phyloP scores from a whole-genome alignment of 2,888 invertebrate species.

The Dryococelus australis region DNA sequence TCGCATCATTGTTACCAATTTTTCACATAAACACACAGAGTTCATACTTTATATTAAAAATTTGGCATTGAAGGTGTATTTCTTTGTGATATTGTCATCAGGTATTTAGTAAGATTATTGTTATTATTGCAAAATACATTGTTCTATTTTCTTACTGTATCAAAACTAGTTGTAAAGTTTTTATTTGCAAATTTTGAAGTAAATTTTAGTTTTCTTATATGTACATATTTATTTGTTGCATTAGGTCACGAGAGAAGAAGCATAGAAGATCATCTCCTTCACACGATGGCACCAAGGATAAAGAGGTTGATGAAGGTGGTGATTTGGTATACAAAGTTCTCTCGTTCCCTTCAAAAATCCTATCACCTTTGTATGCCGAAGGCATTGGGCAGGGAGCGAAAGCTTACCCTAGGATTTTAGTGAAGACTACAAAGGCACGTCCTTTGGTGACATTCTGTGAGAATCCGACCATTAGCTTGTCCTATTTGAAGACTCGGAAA shows the following conservation, averaged over 20 bases:
- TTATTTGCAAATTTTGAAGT: neutral
- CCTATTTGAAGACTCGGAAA: constrained; percentile 32
- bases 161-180: neutral
- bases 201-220: neutral
- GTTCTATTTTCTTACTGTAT: no score
- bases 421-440: constrained; percentile 38
- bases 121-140: neutral
- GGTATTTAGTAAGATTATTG: neutral
- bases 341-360: constrained; percentile 36
- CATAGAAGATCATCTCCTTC: constrained; percentile 30
- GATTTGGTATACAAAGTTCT: constrained; percentile 39
- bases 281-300: constrained; percentile 32
- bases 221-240: neutral
- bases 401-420: constrained; percentile 34
- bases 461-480: constrained; percentile 34
- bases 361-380: constrained; percentile 35
- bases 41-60: no score
- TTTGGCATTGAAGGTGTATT: no score
- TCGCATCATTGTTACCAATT: no score
- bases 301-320: constrained; percentile 30
- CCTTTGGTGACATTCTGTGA: constrained; percentile 39
- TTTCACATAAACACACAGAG: no score
- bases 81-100: no score
- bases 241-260: constrained; percentile 35
- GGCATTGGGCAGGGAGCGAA: constrained; percentile 34